phyloP scores from a whole-genome alignment of 2,888 invertebrate species.

The Athalia circularis region DNA sequence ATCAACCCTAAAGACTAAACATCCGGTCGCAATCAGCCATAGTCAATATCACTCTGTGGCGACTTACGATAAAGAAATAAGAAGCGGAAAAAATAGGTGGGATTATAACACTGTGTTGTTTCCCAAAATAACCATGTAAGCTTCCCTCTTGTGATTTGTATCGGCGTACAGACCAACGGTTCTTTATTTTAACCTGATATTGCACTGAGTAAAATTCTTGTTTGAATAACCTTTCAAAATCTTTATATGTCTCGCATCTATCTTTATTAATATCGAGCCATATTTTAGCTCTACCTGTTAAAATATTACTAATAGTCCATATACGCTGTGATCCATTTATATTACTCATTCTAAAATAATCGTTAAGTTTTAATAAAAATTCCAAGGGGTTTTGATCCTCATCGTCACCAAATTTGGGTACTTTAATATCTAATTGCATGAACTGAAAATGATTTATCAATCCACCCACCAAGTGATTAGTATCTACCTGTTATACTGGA shows the following conservation, averaged over 20 bases:
- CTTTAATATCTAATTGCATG: background rate
- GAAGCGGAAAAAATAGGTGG: too few species aligned
- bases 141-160: slow-evolving; percentile 38
- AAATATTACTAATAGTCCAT: slow-evolving; percentile 25
- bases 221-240: slow-evolving; percentile 29
- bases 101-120: too few species aligned
- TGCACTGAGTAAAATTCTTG: slow-evolving; percentile 49
- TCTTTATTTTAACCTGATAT: slow-evolving; percentile 40
- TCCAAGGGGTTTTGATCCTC: background rate
- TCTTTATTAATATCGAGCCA: slow-evolving; percentile 44
- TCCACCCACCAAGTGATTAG: background rate
- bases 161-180: slow-evolving; percentile 40
- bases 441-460: background rate
- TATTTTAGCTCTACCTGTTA: slow-evolving; percentile 38
- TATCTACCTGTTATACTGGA: background rate
- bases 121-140: slow-evolving; percentile 46
- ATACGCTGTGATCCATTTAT: slow-evolving; percentile 6
- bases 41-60: too few species aligned
- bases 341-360: too few species aligned
- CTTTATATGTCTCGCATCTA: background rate
- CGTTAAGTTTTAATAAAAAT: background rate
- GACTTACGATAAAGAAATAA: too few species aligned
- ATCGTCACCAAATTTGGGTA: background rate
- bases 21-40: too few species aligned
- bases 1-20: too few species aligned